Percentiles rank a stretch among this genome's conserved stretches.
These are phyloP conservation scores for Lophius americanus DNA, from an alignment of 2,797 vertebrate genomes.

Conservation along the genomic window DNA sequence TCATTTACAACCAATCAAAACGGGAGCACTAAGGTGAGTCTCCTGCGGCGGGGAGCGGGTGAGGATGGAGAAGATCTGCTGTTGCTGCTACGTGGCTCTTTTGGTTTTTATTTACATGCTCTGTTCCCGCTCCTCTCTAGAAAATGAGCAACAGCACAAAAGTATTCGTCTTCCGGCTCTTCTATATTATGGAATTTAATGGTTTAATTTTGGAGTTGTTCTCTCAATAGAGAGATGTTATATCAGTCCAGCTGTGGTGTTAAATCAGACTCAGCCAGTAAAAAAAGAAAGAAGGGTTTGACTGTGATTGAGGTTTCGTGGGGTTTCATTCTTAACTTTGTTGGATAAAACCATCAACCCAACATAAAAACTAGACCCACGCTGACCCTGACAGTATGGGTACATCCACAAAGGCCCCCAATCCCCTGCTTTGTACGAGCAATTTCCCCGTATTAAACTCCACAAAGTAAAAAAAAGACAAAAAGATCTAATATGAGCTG, in stretches of 20 bases:
- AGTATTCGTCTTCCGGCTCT: conserved; percentile 8
- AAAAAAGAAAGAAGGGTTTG: not conserved
- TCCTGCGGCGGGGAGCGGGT: conserved; percentile 12
- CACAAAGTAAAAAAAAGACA: too few species aligned
- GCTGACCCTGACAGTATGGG: too few species aligned
- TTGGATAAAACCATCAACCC: too few species aligned
- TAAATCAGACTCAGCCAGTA: not conserved
- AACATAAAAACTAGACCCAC: too few species aligned
- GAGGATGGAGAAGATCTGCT: conserved; percentile 27
- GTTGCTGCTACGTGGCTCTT: conserved; percentile 32
- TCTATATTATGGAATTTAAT: not conserved
- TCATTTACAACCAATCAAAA: conserved; percentile 64
- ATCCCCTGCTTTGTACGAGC: too few species aligned
- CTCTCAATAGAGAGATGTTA: not conserved
- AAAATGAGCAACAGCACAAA: conserved; percentile 10
- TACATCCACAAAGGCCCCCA: too few species aligned
- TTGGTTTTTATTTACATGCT: conserved; percentile 35
- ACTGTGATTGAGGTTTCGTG: too few species aligned
- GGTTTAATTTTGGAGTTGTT: not conserved
- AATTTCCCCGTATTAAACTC: too few species aligned
- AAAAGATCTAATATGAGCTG: too few species aligned
- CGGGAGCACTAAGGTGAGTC: conserved; percentile 52
- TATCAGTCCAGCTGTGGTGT: not conserved
- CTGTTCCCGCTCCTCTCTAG: conserved; percentile 1
- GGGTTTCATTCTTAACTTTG: too few species aligned